Evolutionary conservation across 2,888 invertebrate species (phyloP).

Genomic region (Hybos culiciformis): DNA sequence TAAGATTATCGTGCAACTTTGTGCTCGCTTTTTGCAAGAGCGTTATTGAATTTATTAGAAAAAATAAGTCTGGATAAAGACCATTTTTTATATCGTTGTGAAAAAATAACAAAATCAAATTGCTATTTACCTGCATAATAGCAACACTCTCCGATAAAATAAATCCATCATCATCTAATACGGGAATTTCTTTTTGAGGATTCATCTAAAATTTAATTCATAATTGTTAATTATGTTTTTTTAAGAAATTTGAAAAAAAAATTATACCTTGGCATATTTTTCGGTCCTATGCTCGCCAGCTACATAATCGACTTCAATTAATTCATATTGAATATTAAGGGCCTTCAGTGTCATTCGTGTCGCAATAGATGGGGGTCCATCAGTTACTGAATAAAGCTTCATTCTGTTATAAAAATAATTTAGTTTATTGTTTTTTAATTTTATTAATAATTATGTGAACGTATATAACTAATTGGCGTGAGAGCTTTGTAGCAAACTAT

Average conservation of each 20-base stretch:
- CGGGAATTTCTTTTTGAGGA: constrained; percentile 66
- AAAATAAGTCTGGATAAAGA: too few species aligned
- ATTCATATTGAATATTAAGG: constrained; percentile 48
- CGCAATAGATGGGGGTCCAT: constrained; percentile 65
- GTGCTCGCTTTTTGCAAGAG: too few species aligned
- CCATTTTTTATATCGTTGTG: too few species aligned
- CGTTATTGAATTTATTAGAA: too few species aligned
- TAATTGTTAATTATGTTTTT: neutral
- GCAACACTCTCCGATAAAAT: constrained; percentile 60
- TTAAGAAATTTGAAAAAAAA: neutral
- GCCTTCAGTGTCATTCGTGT: constrained; percentile 54
- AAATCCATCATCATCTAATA: constrained; percentile 66
- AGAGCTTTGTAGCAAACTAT: too few species aligned
- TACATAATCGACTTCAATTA: constrained; percentile 53
- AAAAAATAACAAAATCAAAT: neutral
- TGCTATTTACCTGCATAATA: constrained; percentile 32
- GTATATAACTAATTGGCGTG: too few species aligned
- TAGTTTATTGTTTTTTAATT: too few species aligned
- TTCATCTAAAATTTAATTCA: constrained; percentile 43
- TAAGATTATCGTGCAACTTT: too few species aligned
- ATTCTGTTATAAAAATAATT: constrained; percentile 25
- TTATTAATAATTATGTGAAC: too few species aligned
- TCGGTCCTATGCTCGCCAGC: constrained; percentile 59
- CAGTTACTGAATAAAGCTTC: constrained; percentile 59
- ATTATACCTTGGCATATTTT: constrained; percentile 49